phyloP scores from a whole-genome alignment of 2,797 vertebrate species.

The Tokudaia muenninki region DNA sequence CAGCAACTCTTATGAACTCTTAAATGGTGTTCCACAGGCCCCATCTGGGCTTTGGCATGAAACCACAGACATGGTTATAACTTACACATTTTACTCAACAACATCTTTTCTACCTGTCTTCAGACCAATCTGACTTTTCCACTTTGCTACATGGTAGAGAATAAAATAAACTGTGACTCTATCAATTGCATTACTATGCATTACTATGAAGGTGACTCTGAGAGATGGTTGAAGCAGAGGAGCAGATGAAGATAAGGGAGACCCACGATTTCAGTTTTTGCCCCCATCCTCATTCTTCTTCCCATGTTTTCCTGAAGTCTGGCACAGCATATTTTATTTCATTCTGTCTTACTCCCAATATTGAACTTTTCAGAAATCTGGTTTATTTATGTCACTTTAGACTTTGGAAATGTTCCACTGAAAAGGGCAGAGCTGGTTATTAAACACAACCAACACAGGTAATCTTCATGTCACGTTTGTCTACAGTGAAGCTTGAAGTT shows the following conservation, averaged over 20 bases:
- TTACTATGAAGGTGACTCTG: background rate
- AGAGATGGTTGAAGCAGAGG: background rate
- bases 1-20: constrained; percentile 28
- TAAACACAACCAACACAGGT: background rate
- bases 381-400: constrained; percentile 46
- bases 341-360: background rate
- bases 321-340: background rate
- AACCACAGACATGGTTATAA: constrained; percentile 36
- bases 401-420: constrained; percentile 50
- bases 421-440: constrained; percentile 44
- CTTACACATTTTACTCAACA: background rate
- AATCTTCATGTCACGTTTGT: background rate
- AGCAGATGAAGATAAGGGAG: background rate
- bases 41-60: background rate
- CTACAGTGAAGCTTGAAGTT: background rate
- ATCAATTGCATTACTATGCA: background rate
- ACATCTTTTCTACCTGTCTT: background rate
- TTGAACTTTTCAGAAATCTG: constrained; percentile 41
- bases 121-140: constrained; percentile 18
- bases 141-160: background rate
- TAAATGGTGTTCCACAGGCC: background rate
- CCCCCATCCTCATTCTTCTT: background rate
- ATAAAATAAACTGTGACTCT: constrained; percentile 7
- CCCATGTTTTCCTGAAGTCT: constrained; percentile 1
- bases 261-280: background rate